Percentiles rank a stretch among this genome's conserved stretches.
Evolutionary conservation across 1,140 invertebrate species (phyloP).

Genomic region (Drosophila takahashii): DNA sequence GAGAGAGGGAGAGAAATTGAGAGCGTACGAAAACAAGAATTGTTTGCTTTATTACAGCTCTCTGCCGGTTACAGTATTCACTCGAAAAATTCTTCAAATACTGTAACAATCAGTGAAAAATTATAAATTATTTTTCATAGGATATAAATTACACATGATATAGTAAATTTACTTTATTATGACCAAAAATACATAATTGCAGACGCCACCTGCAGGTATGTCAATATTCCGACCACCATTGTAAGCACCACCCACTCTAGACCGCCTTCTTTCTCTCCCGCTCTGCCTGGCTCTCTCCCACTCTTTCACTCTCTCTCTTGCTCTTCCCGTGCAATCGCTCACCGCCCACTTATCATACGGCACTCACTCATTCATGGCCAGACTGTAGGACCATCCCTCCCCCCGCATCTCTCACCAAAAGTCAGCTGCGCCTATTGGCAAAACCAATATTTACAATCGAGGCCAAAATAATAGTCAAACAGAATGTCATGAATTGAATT

Average conservation of each 20-base stretch:
- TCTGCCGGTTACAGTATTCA: constrained; percentile 52
- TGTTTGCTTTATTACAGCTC: constrained; percentile 20
- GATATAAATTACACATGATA: background rate
- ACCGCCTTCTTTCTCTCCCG: constrained; percentile 12
- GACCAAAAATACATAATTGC: background rate
- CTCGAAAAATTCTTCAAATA: background rate
- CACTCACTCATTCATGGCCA: constrained; percentile 79
- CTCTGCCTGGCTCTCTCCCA: constrained; percentile 2
- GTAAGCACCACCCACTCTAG: constrained; percentile 11
- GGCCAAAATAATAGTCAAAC: background rate
- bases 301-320: constrained; percentile 9
- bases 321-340: constrained; percentile 33
- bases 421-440: constrained; percentile 67
- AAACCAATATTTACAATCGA: constrained; percentile 10
- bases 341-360: constrained; percentile 71
- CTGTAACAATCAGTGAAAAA: constrained; percentile 5
- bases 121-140: too few species aligned
- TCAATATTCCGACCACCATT: constrained; percentile 9
- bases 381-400: constrained; percentile 34
- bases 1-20: constrained; percentile 1
- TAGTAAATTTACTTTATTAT: background rate
- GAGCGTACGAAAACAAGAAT: constrained; percentile 6
- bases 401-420: constrained; percentile 1
- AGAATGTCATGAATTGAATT: background rate
- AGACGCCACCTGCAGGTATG: too few species aligned